Conservation (phyloP, 2,888 invertebrate species). For the Chalcosyrphus nemorum region DNA sequence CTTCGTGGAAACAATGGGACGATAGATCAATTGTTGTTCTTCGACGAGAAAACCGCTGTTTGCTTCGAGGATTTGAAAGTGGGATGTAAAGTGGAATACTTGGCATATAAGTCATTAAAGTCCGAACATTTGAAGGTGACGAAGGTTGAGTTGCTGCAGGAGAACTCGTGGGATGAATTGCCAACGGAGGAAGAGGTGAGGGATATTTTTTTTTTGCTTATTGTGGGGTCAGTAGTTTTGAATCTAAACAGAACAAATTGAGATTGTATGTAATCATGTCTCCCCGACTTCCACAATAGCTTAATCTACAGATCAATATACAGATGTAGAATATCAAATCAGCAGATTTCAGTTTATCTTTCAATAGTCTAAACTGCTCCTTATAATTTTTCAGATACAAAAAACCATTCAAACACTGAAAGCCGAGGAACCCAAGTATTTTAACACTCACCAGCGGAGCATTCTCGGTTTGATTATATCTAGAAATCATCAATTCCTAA, state of each 20-base stretch:
- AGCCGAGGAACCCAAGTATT: constrained; percentile 75
- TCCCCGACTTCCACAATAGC: no score
- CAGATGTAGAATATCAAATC: no score
- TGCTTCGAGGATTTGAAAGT: constrained; percentile 80
- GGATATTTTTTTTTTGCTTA: neutral
- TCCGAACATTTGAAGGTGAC: constrained; percentile 83
- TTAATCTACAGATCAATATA: no score
- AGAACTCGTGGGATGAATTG: constrained; percentile 83
- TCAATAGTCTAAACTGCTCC: no score
- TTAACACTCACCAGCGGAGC: constrained; percentile 77
- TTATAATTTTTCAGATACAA: constrained; percentile 74
- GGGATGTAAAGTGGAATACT: constrained; percentile 84
- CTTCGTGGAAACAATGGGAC: constrained; percentile 83
- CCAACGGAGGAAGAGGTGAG: constrained; percentile 79
- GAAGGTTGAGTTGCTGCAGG: constrained; percentile 84
- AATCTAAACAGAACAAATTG: no score
- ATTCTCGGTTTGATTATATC: constrained; percentile 76
- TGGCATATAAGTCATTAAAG: constrained; percentile 82
- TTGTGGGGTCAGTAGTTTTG: no score
- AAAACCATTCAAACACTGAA: constrained; percentile 74
- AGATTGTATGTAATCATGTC: no score
- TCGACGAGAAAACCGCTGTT: constrained; percentile 81
- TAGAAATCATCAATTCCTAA: constrained; percentile 75
- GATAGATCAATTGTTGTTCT: constrained; percentile 85
- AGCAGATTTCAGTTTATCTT: no score